Conservation (phyloP, 2,113 vertebrate species). For the Cettia cetti region DNA sequence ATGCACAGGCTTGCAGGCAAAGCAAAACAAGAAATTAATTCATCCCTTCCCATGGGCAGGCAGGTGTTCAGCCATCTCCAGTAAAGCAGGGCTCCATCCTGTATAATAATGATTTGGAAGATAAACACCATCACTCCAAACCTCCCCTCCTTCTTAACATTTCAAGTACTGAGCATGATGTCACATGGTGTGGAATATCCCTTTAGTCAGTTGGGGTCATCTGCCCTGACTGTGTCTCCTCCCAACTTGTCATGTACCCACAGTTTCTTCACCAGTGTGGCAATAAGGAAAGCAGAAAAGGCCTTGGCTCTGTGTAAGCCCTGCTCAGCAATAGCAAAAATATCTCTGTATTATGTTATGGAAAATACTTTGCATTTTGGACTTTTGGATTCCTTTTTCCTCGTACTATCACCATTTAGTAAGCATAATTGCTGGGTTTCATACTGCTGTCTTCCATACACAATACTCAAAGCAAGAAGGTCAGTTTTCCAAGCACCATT, state of each 20-base stretch:
- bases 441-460: not conserved
- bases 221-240: not conserved
- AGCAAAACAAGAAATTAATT: not conserved
- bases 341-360: not conserved
- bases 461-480: not conserved
- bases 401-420: not conserved
- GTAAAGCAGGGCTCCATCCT: not conserved
- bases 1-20: not conserved
- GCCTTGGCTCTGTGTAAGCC: not conserved
- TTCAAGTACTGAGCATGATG: not conserved
- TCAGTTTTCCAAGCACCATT: not conserved
- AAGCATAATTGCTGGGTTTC: not conserved
- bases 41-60: not conserved
- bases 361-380: not conserved
- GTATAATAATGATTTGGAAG: not conserved
- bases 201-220: not conserved
- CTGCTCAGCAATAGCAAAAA: not conserved
- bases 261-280: not conserved
- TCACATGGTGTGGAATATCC: not conserved
- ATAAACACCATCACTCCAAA: not conserved
- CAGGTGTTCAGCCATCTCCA: not conserved
- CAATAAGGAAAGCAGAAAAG: not conserved
- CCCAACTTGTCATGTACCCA: rapidly evolving
- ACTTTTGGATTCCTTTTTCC: not conserved
- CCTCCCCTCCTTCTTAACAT: not conserved